phyloP scores from a whole-genome alignment of 2,888 invertebrate species.

The Lithosia quadra region DNA sequence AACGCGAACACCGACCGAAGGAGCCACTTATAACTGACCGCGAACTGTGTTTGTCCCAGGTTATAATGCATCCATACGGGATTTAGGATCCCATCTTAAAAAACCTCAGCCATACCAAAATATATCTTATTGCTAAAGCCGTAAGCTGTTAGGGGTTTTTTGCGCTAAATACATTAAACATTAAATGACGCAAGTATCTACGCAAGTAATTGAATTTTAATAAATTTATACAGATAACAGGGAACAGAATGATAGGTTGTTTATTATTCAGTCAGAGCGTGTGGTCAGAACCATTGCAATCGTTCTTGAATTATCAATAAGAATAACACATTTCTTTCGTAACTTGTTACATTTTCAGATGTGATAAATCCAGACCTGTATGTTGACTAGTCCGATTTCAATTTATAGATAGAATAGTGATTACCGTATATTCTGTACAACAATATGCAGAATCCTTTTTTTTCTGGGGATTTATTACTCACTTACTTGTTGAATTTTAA shows the following conservation, averaged over 20 bases:
- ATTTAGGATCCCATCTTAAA: constrained; percentile 54
- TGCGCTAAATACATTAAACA: constrained; percentile 77
- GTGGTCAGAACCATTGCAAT: constrained; percentile 39
- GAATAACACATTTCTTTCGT: constrained; percentile 14
- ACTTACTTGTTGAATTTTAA: background rate
- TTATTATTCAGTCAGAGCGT: constrained; percentile 52
- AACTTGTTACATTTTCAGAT: background rate
- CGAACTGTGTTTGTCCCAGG: constrained; percentile 61
- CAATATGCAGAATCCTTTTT: too few species aligned
- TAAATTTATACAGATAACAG: constrained; percentile 56
- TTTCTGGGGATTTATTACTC: too few species aligned
- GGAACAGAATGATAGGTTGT: constrained; percentile 53
- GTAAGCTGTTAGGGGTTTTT: constrained; percentile 51
- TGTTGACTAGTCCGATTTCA: background rate
- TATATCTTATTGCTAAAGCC: constrained; percentile 55
- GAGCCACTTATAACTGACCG: constrained; percentile 65
- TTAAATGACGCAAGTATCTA: constrained; percentile 69
- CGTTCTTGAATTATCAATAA: constrained; percentile 32
- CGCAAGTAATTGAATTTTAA: constrained; percentile 80
- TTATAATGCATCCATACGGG: constrained; percentile 74
- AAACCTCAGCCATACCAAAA: constrained; percentile 55
- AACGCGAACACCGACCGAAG: constrained; percentile 50
- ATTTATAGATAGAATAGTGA: background rate
- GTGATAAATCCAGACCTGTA: background rate
- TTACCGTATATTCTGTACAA: background rate